Base-by-base conservation (phyloP, 1,140 invertebrate species). In the Ruditapes philippinarum region DNA sequence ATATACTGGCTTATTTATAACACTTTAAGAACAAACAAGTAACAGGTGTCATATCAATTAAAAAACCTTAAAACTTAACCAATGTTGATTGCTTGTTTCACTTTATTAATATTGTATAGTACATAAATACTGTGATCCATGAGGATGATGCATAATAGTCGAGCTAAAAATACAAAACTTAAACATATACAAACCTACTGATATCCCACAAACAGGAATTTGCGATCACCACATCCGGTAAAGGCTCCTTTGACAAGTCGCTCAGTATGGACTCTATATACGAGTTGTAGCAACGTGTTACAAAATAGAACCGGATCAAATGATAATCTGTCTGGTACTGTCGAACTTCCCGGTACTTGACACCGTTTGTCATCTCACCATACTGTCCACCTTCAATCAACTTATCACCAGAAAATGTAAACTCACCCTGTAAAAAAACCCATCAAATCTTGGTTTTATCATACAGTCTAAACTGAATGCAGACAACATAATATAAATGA, bases 161-260 rank as follows among this genome's bases (percentile, higher is more conserved):
- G 14, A 45, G 14, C 42, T 45, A 45, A 45, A 45, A 45, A 45
- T 45, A 45, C n/a, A n/a, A n/a, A n/a, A n/a, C n/a, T n/a, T n/a
- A n/a, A n/a, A n/a, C n/a, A n/a, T n/a, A n/a, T n/a, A n/a, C 14
- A 70, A 70, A 96, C 96, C 96, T 95, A 49, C 94, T 95, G 0
- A 96, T 94, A 90, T 97, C 96, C 96, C 96, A 97, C 0, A 96
- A 87, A 88, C 96, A 96, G 49, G 96, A 96, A 90, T 96, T 96
- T 91, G 96, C 95, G 17, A 96, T 94, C 2, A 97, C 89, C 5
- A 96, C 91, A 94, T 96, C 96, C 54, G 96, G 96, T 38, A 91
- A 76, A 2, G 93, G 91, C 9, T 92, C 91, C 11, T 93, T 68
- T 14, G 83, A 81, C 3, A 96, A 91, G 51, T 95, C 93, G 14